These are phyloP conservation scores for Tenualosa thibaudeaui DNA, from an alignment of 2,797 vertebrate genomes.

Conservation along the genomic window DNA sequence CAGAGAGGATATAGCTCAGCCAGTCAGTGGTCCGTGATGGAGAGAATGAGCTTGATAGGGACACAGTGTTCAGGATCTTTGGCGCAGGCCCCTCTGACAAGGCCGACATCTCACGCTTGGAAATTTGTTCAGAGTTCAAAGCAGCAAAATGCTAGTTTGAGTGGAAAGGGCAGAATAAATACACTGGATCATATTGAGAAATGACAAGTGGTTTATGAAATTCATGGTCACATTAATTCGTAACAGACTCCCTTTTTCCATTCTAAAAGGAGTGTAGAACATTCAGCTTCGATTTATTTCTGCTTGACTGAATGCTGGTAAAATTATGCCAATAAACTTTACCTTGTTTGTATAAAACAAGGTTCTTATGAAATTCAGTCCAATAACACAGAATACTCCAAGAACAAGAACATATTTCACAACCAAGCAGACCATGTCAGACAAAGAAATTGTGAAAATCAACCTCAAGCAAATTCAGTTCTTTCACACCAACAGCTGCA, in stretches of 20 bases:
- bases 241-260: neutral
- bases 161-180: neutral
- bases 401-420: neutral
- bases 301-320: neutral
- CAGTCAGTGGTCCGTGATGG: conserved; percentile 47
- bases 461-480: neutral
- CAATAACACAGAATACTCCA: no score
- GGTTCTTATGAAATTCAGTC: neutral
- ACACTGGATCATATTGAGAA: neutral
- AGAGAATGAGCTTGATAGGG: conserved; percentile 27
- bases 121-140: neutral
- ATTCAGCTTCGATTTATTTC: no score
- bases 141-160: neutral
- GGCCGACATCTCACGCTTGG: neutral
- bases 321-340: no score
- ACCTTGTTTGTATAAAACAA: neutral
- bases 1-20: conserved; percentile 53
- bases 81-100: neutral
- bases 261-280: neutral
- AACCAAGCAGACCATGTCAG: neutral
- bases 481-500: neutral
- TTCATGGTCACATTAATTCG: neutral
- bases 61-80: conserved; percentile 23
- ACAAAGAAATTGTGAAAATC: neutral
- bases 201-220: neutral